Conservation (phyloP, 2,888 invertebrate species). For the Xiphydria camelus region DNA sequence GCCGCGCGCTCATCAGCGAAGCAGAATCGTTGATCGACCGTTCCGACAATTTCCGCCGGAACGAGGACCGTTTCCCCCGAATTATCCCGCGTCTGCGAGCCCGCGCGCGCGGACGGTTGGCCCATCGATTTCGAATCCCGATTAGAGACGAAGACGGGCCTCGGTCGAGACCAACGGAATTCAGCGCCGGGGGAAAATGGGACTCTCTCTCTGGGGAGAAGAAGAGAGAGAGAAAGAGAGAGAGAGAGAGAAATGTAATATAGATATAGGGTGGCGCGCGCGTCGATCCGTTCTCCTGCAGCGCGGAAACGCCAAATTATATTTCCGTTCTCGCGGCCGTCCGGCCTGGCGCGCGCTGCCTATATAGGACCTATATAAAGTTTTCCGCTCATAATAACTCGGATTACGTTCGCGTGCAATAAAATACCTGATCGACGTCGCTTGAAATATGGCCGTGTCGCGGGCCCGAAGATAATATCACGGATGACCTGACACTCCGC, state of each 20-base stretch:
- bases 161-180: too few relatives aligned
- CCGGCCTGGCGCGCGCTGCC: background rate
- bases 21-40: too few relatives aligned
- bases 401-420: background rate
- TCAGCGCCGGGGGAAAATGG: too few relatives aligned
- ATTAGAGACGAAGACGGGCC: too few relatives aligned
- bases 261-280: background rate
- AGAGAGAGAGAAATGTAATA: background rate
- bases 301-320: background rate
- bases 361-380: too few relatives aligned
- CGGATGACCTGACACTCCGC: constrained; percentile 1
- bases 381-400: background rate
- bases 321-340: background rate
- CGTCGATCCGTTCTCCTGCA: background rate
- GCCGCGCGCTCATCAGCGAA: too few relatives aligned
- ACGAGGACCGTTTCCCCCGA: too few relatives aligned
- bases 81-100: too few relatives aligned
- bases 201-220: too few relatives aligned
- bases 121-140: too few relatives aligned
- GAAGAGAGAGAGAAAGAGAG: background rate
- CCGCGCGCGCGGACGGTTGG: too few relatives aligned
- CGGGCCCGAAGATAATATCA: background rate
- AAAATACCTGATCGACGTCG: background rate
- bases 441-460: background rate
- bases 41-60: too few relatives aligned